These are phyloP conservation scores for Gorsachius goisagi DNA, from an alignment of 2,113 vertebrate genomes.

Conservation along the genomic window DNA sequence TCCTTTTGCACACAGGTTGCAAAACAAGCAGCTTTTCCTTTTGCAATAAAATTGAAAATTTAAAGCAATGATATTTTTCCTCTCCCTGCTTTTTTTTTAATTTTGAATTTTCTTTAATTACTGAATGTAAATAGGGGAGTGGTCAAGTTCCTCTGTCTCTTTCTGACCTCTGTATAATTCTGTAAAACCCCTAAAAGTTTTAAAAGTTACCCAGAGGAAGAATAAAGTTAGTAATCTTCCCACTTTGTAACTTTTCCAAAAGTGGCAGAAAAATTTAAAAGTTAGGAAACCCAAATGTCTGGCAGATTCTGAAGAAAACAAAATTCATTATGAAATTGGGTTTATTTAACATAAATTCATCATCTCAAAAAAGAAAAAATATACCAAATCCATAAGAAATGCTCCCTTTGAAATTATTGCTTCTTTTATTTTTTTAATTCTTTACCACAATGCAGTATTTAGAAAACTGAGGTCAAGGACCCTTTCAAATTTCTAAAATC, in stretches of 20 bases:
- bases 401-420: not conserved
- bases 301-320: not conserved
- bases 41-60: not conserved
- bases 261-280: not conserved
- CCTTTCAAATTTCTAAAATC: not conserved
- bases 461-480: not conserved
- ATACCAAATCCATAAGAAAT: not conserved
- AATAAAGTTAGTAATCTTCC: not conserved
- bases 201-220: not conserved
- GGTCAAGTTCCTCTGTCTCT: not conserved
- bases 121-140: not conserved
- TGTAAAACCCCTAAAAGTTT: not conserved
- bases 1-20: not conserved
- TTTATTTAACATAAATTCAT: not conserved
- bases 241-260: not conserved
- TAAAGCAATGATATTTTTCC: not conserved
- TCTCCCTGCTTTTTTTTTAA: accelerated
- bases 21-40: not conserved
- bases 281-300: not conserved
- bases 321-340: not conserved
- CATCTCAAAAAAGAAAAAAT: not conserved
- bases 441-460: not conserved
- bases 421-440: not conserved
- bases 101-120: not conserved
- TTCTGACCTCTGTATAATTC: not conserved